phyloP scores from a whole-genome alignment of 2,888 invertebrate species.

The Hypsopygia costalis region DNA sequence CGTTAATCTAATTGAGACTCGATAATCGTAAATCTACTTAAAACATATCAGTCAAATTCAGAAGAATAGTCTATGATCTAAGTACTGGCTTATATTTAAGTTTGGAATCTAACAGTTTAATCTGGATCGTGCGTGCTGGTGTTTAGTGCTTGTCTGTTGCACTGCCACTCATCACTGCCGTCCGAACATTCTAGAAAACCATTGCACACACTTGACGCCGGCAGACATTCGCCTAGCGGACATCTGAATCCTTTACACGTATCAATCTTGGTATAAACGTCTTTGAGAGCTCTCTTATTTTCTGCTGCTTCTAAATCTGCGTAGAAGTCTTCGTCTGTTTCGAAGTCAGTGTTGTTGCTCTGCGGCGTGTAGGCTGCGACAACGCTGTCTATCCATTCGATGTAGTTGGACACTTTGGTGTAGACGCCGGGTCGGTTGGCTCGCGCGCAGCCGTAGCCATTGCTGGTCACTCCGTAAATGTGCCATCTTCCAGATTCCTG shows the following conservation, averaged over 20 bases:
- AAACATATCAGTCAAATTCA: constrained; percentile 74
- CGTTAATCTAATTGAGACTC: constrained; percentile 19
- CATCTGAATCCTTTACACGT: constrained; percentile 86
- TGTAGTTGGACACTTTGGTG: constrained; percentile 88
- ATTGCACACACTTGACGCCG: constrained; percentile 86
- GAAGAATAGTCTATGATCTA: constrained; percentile 46
- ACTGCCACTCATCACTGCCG: constrained; percentile 86
- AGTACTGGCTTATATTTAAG: constrained; percentile 60
- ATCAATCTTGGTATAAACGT: constrained; percentile 36
- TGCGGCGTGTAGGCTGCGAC: constrained; percentile 58
- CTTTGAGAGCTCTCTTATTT: constrained; percentile 41
- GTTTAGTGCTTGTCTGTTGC: constrained; percentile 47
- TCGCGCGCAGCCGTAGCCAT: constrained; percentile 89
- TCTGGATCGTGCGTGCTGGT: constrained; percentile 52
- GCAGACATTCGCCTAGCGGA: constrained; percentile 87
- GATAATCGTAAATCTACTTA: constrained; percentile 55
- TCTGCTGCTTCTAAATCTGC: constrained; percentile 66
- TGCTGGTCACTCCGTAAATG: constrained; percentile 86
- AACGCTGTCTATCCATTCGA: constrained; percentile 84
- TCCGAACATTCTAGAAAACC: constrained; percentile 89
- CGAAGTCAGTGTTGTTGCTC: constrained; percentile 34
- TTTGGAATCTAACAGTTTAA: constrained; percentile 30
- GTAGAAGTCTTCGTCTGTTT: constrained; percentile 53
- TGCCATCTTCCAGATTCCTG: constrained; percentile 75
- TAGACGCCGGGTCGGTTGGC: constrained; percentile 90